Base-by-base conservation (phyloP, 2,113 vertebrate genomes). In the Motacilla alba region DNA sequence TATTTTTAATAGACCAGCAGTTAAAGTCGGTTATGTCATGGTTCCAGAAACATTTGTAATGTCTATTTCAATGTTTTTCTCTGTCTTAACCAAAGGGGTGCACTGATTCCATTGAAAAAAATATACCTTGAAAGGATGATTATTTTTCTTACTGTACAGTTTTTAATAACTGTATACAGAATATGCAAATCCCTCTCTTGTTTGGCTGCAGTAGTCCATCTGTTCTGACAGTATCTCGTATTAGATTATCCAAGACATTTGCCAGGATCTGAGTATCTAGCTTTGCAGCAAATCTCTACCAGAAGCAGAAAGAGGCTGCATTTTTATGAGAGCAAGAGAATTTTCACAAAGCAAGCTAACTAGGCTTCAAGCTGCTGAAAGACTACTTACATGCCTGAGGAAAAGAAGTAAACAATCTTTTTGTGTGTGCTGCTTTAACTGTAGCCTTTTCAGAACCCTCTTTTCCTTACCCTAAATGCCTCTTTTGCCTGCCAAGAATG, bases 401-500 rank as follows among this genome's bases (percentile, higher is more conserved):
- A 89, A 87, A 88, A 91, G 92, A 82, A 95, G 76, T 69, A 92
- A 94, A 93, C 77, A 73, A 24, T 62, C 72, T 73, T 96, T 92
- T 76, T 87, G 83, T 95, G 46, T 74, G 60, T 75, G 49, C 76
- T 81, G 86, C 69, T 83, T 93, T 94, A 93, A 83, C 44, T 60
- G 56, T 49, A 83, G 68, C 47, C 37, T 96, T 94, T 96, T 88
- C 76, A 82, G 76, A 94, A 52, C 47, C 46, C 33, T 89, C 43
- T 96, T 89, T 95, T 85, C 53, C 35, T 86, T 91, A 73, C 27
- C 53, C 90, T 89, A 77, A 93, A 77, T 80, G 76, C 69, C 68
- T 93, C 75, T 91, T 84, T 83, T 82, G 74, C 78, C 66, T 96
- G 94, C 90, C 93, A 94, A 92, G 86, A 87, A 80, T 87, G 89